Evolutionary conservation across 2,113 vertebrate species (phyloP), one percentile per base, ranked within the genome.

Genomic region (Alexandromys fortis): DNA sequence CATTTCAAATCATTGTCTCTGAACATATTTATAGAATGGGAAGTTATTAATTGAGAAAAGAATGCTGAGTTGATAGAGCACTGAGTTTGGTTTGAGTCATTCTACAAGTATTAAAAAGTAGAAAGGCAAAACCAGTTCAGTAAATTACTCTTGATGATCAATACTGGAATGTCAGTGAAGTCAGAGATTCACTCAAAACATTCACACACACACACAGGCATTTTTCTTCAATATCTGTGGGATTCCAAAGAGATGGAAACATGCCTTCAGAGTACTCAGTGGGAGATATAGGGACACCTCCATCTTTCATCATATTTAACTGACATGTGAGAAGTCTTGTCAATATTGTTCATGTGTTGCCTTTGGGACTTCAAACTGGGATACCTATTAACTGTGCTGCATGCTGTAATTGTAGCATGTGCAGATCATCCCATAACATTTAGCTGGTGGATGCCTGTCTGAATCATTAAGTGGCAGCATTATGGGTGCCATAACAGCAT

Each of bases 391-490:
- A 89, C 33, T 97, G 73, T 94, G 96, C 91, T 96, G 96, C 97
- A 94, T 93, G 95, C 79, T 73, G 10, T 98, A 89, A 90, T 88
- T 82, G 33, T 81, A 89, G 49, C 67, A 76, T 61, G 33, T 79
- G 94, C 92, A 97, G 96, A 97, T 94, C 92, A 96, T 86, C 95
- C 97, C 96, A 95, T 94, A 97, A 95, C 70, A 94, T 94, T 98
- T 97, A 97, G 96, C 97, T 98, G 94, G 95, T 98, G 98, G 93
- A 93, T 97, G 95, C 38, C 88, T 97, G 88, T 98, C 94, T 98
- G 97, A 98, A 97, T 98, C 98, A 98, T 98, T 98, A 97, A 70
- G 49, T 97, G 95, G 85, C 94, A 98, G 88, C 92, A 96, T 98
- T 98, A 96, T 97, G 38, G 96, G 97, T 98, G 95, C 96, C 93